Evolutionary conservation across 2,888 invertebrate species (phyloP).

Genomic region (Cistogaster globosa): DNA sequence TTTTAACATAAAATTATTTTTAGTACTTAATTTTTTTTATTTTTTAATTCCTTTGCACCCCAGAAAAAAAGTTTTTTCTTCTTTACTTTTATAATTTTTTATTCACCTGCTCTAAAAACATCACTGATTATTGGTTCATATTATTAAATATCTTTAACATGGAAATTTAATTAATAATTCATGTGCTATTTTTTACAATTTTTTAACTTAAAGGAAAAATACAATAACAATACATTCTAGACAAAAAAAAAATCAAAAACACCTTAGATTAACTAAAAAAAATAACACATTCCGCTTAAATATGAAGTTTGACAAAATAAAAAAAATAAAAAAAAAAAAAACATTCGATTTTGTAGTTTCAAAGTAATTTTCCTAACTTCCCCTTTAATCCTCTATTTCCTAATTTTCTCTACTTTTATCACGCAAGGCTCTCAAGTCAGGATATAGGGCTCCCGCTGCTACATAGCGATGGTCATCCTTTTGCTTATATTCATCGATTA

Average conservation of each 20-base stretch:
- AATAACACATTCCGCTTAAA: slow-evolving; percentile 20
- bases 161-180: too few species aligned
- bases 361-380: slow-evolving; percentile 1
- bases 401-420: slow-evolving; percentile 41
- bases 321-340: neutral
- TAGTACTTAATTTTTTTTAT: too few species aligned
- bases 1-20: too few species aligned
- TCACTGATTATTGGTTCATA: too few species aligned
- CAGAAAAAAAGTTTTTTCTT: too few species aligned
- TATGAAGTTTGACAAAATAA: neutral
- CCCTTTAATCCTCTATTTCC: slow-evolving; percentile 1
- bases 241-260: neutral
- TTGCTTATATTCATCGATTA: slow-evolving; percentile 83
- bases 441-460: slow-evolving; percentile 80
- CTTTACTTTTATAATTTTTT: too few species aligned
- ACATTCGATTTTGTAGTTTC: slow-evolving; percentile 46
- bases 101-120: too few species aligned
- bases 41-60: too few species aligned
- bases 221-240: neutral
- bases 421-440: slow-evolving; percentile 78
- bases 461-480: slow-evolving; percentile 77
- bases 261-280: neutral
- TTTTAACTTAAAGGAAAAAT: too few species aligned
- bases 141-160: too few species aligned
- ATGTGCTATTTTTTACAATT: too few species aligned